Evolutionary conservation across 2,888 invertebrate species (phyloP), one percentile per base, ranked within the genome.

Genomic region (Tineola bisselliella): DNA sequence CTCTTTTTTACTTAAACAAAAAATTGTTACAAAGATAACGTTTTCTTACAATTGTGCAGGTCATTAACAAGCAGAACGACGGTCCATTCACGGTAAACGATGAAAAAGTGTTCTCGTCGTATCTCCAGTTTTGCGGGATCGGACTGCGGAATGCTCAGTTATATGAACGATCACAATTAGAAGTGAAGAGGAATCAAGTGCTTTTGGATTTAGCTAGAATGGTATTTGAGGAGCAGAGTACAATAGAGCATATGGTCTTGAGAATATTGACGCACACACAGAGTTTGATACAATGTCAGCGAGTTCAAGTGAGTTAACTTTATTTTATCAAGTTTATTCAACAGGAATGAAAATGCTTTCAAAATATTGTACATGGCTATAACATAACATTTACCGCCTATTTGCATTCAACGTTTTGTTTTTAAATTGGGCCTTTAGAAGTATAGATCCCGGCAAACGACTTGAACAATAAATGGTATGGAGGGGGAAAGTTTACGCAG

Each of bases 211-310:
- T 98, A 75, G 97, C 97, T n/a, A 89, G 96, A 70, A 97, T 97
- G 93, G 95, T 98, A 70, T 98, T 97, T 77, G 96, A 97, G 77
- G 97, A 98, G 82, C 97, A 98, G 82, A 96, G 95, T 81, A 97
- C 97, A 71, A 94, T 98, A 70, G 97, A 97, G 75, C 96, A 95
- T 81, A 94, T 97, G 90, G 96, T 98, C 63, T 91, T 95, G 70
- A 91, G 97, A 83, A 97, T 98, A 84, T 88, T 98, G 74, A 92
- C 96, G 62, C 97, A 97, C 80, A 97, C 96, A 67, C 96, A 97
- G 83, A 96, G 96, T 69, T 89, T 98, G 66, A 95, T 98, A 68
- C 94, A 96, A 80, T 97, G 97, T 87, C 95, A 97, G 81, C 90
- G 97, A 72, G 97, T 97, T 68, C 97, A 98, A 91, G 95, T 95